phyloP scores from a whole-genome alignment of 2,888 invertebrate genomes.

The Parnassius apollo region DNA sequence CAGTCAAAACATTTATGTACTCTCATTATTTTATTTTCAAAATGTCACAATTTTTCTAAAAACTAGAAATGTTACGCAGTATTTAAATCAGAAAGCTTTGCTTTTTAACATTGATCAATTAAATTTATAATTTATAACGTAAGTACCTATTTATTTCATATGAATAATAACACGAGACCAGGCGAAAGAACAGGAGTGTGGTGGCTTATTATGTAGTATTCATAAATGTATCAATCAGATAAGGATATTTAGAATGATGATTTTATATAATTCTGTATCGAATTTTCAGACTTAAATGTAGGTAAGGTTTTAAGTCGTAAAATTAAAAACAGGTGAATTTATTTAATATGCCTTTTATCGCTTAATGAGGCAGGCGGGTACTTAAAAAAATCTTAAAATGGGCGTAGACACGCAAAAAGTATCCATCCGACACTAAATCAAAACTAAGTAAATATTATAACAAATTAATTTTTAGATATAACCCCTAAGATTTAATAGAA shows the following conservation, averaged over 20 bases:
- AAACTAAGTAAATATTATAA: no score
- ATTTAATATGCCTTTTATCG: not conserved
- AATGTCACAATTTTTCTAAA: constrained; percentile 46
- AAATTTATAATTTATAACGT: no score
- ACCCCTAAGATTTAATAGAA: no score
- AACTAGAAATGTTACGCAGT: constrained; percentile 49
- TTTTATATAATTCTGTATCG: constrained; percentile 23
- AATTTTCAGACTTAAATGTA: constrained; percentile 10
- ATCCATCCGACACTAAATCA: no score
- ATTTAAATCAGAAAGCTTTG: constrained; percentile 66
- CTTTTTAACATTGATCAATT: constrained; percentile 65
- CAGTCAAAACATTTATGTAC: no score
- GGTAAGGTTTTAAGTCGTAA: constrained; percentile 22
- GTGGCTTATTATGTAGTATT: constrained; percentile 73
- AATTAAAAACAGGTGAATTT: constrained; percentile 10
- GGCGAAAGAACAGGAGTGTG: constrained; percentile 70
- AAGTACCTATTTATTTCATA: constrained; percentile 46
- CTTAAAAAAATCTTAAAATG: no score
- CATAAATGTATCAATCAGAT: constrained; percentile 28
- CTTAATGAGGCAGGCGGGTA: constrained; percentile 3
- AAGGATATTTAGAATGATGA: constrained; percentile 10
- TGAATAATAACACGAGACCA: constrained; percentile 47
- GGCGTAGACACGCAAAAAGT: no score
- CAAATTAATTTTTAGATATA: no score
- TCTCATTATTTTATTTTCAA: constrained; percentile 10